Evolutionary conservation across 2,113 vertebrate species (phyloP).

Genomic region (Neogale vison): DNA sequence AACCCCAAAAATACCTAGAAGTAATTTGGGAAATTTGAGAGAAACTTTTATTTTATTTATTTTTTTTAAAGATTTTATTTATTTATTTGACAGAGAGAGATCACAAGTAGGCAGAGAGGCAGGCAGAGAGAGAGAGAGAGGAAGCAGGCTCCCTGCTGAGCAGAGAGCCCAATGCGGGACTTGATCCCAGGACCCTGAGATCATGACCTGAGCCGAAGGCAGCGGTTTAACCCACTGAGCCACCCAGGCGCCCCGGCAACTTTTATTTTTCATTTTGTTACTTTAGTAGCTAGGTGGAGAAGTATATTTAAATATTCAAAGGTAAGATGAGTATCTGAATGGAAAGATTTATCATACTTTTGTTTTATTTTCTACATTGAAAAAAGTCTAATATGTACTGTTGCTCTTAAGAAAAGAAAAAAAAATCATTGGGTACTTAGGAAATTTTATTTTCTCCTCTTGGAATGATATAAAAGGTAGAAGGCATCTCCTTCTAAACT

Average conservation of each 20-base stretch:
- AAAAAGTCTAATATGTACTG: background rate
- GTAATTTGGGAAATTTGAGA: background rate
- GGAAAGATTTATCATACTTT: background rate
- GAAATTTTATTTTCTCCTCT: background rate
- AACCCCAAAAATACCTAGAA: background rate
- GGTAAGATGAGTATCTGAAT: background rate
- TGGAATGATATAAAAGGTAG: background rate
- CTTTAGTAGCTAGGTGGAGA: background rate
- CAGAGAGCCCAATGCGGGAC: no score
- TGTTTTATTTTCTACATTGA: slow-evolving; percentile 10
- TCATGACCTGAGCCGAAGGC: no score
- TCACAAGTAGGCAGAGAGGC: no score
- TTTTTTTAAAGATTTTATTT: no score
- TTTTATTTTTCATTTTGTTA: background rate
- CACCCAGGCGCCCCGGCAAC: no score
- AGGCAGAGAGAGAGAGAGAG: no score
- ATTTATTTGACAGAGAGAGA: no score
- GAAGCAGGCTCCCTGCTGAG: no score
- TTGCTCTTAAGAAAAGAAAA: background rate
- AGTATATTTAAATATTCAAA: background rate
- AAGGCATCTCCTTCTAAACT: background rate
- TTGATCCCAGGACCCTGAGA: no score
- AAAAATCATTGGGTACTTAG: background rate
- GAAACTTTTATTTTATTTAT: background rate
- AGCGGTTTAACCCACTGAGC: no score